These are phyloP conservation scores for Steinernema feltiae DNA, from an alignment of 1,140 invertebrate species.

Conservation along the genomic window DNA sequence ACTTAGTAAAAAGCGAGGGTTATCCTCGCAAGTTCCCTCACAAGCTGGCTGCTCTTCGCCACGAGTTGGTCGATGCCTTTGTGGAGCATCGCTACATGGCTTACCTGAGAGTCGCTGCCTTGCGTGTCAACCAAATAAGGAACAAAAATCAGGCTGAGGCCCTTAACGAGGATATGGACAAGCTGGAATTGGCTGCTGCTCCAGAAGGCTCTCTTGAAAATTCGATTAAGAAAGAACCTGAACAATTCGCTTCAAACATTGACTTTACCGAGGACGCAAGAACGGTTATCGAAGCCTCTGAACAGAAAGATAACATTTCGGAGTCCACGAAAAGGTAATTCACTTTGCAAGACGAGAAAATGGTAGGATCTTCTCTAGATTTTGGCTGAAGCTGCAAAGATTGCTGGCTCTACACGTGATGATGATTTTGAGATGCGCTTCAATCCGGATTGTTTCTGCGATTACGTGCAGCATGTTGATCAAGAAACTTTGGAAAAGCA, in stretches of 20 bases:
- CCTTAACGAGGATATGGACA: constrained; percentile 40
- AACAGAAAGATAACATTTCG: no score
- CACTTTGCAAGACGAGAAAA: no score
- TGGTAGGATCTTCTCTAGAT: no score
- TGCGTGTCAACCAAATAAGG: constrained; percentile 74
- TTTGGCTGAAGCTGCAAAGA: constrained; percentile 63
- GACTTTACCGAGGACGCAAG: no score
- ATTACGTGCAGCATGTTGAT: constrained; percentile 75
- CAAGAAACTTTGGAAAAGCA: constrained; percentile 71
- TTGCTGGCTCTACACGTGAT: constrained; percentile 80
- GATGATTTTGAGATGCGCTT: constrained; percentile 89
- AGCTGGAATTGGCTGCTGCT: constrained; percentile 28
- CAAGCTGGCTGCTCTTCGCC: constrained; percentile 84
- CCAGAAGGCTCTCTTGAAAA: constrained; percentile 69
- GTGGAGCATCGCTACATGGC: constrained; percentile 86
- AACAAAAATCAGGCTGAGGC: constrained; percentile 37
- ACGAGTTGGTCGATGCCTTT: constrained; percentile 94
- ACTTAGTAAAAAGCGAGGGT: constrained; percentile 55
- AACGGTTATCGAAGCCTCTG: no score
- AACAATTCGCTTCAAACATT: no score
- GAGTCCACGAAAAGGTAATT: no score
- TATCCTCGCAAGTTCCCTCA: constrained; percentile 92
- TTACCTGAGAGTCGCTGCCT: constrained; percentile 89
- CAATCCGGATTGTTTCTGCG: constrained; percentile 94
- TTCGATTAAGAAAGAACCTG: no score